Percentiles rank a stretch among this genome's conserved stretches.
Conservation (phyloP, 2,888 invertebrate species). For the Leucoptera coffeella region DNA sequence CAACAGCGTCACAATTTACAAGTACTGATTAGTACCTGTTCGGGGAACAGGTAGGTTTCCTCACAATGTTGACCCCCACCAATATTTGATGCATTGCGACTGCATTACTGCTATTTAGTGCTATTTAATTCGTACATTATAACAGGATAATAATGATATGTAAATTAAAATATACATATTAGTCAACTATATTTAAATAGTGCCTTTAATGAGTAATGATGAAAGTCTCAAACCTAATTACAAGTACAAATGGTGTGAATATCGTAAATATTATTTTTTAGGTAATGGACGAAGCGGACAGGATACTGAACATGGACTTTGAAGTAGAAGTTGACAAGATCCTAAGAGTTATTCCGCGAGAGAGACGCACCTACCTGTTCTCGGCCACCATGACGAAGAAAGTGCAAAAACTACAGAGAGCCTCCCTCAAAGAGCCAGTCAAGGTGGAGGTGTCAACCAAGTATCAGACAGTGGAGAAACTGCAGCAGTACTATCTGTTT, state of each 20-base stretch:
- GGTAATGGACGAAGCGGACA: slow-evolving; percentile 99
- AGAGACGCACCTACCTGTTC: slow-evolving; percentile 88
- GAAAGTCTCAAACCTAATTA: slow-evolving; percentile 9
- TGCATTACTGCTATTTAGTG: too few relatives aligned
- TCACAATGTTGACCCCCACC: too few relatives aligned
- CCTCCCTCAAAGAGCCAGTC: slow-evolving; percentile 89
- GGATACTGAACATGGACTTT: slow-evolving; percentile 98
- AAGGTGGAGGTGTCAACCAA: slow-evolving; percentile 95
- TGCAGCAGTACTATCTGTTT: slow-evolving; percentile 92
- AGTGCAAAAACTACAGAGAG: slow-evolving; percentile 90
- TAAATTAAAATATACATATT: too few relatives aligned
- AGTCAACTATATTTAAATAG: too few relatives aligned
- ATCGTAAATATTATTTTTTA: slow-evolving; percentile 12
- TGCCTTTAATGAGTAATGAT: too few relatives aligned
- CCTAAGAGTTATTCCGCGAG: slow-evolving; percentile 80
- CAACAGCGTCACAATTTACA: too few relatives aligned
- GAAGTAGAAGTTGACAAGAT: slow-evolving; percentile 97
- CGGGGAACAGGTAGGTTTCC: too few relatives aligned
- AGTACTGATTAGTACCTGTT: too few relatives aligned
- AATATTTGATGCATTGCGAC: too few relatives aligned
- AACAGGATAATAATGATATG: too few relatives aligned
- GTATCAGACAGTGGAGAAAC: slow-evolving; percentile 95
- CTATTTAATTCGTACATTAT: too few relatives aligned
- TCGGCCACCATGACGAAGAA: slow-evolving; percentile 99
- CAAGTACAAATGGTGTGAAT: background rate